These are phyloP conservation scores for Epistrophe grossulariae DNA, from an alignment of 2,888 invertebrate genomes.

Conservation along the genomic window DNA sequence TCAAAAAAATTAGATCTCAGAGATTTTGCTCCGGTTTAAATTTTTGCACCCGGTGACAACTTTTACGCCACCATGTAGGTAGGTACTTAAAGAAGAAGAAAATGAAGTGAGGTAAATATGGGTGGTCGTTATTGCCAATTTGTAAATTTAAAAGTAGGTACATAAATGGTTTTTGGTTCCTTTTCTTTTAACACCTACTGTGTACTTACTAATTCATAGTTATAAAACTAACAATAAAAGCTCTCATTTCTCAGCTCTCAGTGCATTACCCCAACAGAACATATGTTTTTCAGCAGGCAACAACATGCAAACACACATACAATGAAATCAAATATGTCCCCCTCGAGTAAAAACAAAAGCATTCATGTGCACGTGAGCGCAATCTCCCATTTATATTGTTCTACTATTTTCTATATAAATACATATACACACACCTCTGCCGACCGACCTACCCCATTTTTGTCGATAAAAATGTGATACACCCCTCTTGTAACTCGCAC, in stretches of 20 bases:
- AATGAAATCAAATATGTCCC: not conserved
- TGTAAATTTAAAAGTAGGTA: no score
- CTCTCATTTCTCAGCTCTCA: not conserved
- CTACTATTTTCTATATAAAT: not conserved
- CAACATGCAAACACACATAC: not conserved
- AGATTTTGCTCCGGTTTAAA: no score
- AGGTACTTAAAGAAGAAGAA: no score
- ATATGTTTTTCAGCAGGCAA: not conserved
- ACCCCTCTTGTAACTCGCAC: not conserved
- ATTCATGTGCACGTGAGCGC: constrained; percentile 65
- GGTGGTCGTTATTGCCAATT: no score
- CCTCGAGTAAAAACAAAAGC: not conserved
- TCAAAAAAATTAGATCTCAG: no score
- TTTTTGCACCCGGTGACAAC: no score
- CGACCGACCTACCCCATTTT: constrained; percentile 67
- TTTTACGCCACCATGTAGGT: no score
- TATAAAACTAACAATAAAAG: not conserved
- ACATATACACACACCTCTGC: constrained; percentile 18
- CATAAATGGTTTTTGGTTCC: no score
- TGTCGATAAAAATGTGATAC: not conserved
- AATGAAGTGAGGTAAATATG: no score
- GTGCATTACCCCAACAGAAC: constrained; percentile 1
- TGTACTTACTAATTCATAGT: not conserved
- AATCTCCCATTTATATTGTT: constrained; percentile 34
- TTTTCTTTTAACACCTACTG: no score